Evolutionary conservation across 2,113 vertebrate species (phyloP).

Genomic region (Nothoprocta perdicaria): DNA sequence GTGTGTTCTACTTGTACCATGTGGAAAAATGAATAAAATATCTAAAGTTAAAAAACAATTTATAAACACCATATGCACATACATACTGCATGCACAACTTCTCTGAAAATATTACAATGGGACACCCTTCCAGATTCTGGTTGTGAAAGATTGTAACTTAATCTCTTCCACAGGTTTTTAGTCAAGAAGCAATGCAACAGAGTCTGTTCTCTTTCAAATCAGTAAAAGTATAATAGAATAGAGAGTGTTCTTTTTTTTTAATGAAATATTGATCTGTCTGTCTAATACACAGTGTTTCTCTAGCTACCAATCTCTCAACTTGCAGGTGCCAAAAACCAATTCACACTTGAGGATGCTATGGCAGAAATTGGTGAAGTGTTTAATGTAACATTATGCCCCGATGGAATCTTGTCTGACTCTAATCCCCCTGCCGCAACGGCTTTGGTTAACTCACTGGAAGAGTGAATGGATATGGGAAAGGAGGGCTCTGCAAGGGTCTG

Average conservation of each 20-base stretch:
- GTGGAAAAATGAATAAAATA: slow-evolving; percentile 80
- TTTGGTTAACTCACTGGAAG: neutral
- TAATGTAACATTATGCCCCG: neutral
- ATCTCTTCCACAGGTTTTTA: slow-evolving; percentile 60
- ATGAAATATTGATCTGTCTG: slow-evolving; percentile 33
- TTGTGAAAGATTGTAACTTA: slow-evolving; percentile 54
- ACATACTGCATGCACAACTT: slow-evolving; percentile 75
- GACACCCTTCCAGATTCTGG: slow-evolving; percentile 66
- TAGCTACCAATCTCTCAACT: neutral
- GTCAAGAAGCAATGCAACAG: slow-evolving; percentile 49
- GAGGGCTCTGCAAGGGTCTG: neutral
- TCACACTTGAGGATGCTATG: slow-evolving; percentile 17
- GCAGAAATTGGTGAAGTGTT: slow-evolving; percentile 12
- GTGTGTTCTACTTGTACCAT: slow-evolving; percentile 77
- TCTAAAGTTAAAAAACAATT: slow-evolving; percentile 79
- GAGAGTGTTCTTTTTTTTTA: slow-evolving; percentile 2
- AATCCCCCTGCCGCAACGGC: neutral
- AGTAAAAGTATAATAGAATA: neutral
- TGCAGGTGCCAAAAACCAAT: slow-evolving; percentile 38
- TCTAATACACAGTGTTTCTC: neutral
- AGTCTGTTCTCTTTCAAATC: slow-evolving; percentile 57
- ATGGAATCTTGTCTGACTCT: neutral
- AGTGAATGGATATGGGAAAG: neutral
- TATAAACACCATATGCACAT: slow-evolving; percentile 79
- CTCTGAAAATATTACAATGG: slow-evolving; percentile 74